Base-by-base conservation (phyloP, 2,797 vertebrate species). In the Fratercula arctica region DNA sequence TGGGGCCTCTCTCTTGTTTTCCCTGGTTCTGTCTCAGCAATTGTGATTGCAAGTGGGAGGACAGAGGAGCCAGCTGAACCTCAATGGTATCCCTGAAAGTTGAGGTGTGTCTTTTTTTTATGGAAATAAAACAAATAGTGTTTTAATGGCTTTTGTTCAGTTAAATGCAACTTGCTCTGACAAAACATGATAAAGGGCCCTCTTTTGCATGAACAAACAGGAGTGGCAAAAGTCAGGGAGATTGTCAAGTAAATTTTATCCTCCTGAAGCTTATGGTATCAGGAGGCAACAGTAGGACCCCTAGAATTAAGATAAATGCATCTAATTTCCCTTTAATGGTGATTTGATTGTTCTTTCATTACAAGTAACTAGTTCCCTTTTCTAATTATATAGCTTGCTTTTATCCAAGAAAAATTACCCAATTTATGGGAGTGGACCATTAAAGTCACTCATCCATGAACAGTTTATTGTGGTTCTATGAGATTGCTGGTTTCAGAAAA, bases 261-360 rank as follows among this genome's bases (percentile, higher is more conserved):
- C 45, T 90, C 23, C 39, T 87, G 77, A 76, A 70, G 33, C 14
- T 50, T 76, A 8, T 76, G 29, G 74, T 74, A 39, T 76, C 29
- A 45, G 63, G 13, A 90, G 63, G n/a, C 57, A 96, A 70, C 66
- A 79, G 31, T 80, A 90, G 56, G 56, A n/a, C 28, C 39, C 59
- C 45, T 89, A 90, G 86, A 93, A 95, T 93, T 79, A 92, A 95
- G 94, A 96, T 64, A 90, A 93, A 96, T 94, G 53, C 74, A 80
- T 37, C 63, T 96, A 53, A 93, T 95, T 90, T 90, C 77, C 39
- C 66, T 81, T 67, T 93, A 93, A 94, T 93, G 85, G 56, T 93
- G 74, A 95, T 96, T 89, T 96, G 90, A 94, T 95, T 95, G 91
- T 92, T 90, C 60, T 91, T 95, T 95, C 74, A 37, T 96, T 93